Evolutionary conservation across 2,797 vertebrate genomes (phyloP), one percentile per base, ranked within the genome.

Genomic region (Cyprinella venusta): DNA sequence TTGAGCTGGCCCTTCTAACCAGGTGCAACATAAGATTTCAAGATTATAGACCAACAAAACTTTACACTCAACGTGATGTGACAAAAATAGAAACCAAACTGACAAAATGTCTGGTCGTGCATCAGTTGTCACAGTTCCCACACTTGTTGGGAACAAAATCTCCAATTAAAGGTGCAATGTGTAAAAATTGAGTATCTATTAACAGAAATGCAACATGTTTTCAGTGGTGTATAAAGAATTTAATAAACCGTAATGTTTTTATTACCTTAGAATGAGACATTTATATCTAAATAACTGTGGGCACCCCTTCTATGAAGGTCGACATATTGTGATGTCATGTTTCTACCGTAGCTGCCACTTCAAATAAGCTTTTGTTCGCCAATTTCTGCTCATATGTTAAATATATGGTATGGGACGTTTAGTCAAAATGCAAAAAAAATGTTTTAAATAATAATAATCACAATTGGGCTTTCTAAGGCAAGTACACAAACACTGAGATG

Each of bases 91-190:
- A 52, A 33, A 71, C 19, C 19, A 12, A 74, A 52, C 45, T 52
- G 48, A 72, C 45, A 33, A 50, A 72, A 52, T 33, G 18, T 72
- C 70, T 52, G 13, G 48, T 72, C 24, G 33, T 52, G 70, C 48
- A 52, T 72, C 48, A 52, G 12, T 52, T 72, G 48, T 74, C 70
- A 72, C 48, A 74, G 26, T 36, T 74, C 26, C 48, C 30, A 15
- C 10, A 33, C 15, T 48, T 74, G 26, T 52, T 54, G 54, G 48
- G 70, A 36, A 36, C 10, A 74, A 74, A 63, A 54, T n/a, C 5
- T 72, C 26, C 5, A 8, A 72, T 54, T 7, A 70, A 70, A 33
- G 30, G 30, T 33, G 30, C 30, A 33, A 33, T 33, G 30, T 33
- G 30, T 33, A 33, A 33, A 33, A 33, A 30, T 30, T 33, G 2